phyloP scores from a whole-genome alignment of 2,113 vertebrate genomes.

The Penelope pileata region DNA sequence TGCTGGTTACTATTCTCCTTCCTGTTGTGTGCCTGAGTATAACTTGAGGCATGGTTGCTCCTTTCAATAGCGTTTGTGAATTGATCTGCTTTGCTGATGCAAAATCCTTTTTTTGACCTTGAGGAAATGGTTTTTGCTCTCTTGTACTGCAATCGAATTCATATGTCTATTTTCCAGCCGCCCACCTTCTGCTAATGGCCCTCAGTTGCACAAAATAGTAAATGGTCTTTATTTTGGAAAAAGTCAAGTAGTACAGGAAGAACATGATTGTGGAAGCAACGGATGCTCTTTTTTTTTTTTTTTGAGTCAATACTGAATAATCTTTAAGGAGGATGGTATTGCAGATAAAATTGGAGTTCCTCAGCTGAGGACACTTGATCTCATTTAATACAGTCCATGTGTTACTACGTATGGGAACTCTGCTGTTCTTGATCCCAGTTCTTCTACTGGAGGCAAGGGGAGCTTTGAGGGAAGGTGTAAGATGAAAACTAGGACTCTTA shows the following conservation, averaged over 20 bases:
- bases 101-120: neutral
- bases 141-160: neutral
- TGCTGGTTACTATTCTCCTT: neutral
- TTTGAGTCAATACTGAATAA: neutral
- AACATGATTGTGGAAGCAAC: neutral
- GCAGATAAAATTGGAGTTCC: neutral
- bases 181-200: neutral
- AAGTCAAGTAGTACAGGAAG: neutral
- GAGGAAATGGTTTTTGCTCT: neutral
- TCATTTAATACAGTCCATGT: neutral
- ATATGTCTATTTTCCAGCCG: neutral
- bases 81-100: neutral
- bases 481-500: neutral
- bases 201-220: neutral
- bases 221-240: neutral
- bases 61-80: neutral
- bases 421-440: neutral
- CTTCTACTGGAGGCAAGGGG: neutral
- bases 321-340: neutral
- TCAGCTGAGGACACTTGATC: neutral
- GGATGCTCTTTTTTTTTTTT: neutral
- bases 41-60: neutral
- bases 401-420: accelerated
- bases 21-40: neutral
- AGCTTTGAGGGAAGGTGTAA: neutral